phyloP scores from a whole-genome alignment of 2,888 invertebrate species.

The Andrena marginata region DNA sequence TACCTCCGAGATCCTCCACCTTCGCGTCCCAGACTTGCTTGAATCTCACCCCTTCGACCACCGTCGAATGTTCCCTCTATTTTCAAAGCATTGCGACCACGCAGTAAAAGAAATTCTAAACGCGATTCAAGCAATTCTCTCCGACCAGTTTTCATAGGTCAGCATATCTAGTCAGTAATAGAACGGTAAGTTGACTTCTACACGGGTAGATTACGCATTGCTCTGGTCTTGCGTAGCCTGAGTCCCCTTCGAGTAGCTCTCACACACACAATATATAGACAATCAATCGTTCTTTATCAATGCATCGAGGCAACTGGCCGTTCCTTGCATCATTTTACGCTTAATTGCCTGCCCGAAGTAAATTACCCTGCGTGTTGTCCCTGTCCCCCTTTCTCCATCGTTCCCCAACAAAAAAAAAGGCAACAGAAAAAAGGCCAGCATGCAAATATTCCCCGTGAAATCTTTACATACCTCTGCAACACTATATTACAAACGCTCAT shows the following conservation, averaged over 20 bases:
- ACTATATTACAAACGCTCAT: neutral
- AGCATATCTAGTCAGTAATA: conserved; percentile 37
- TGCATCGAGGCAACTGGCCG: conserved; percentile 37
- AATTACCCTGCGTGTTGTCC: conserved; percentile 21
- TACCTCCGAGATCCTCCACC: neutral
- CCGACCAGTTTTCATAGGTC: conserved; percentile 32
- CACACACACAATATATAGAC: conserved; percentile 5
- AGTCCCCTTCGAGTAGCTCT: conserved; percentile 13
- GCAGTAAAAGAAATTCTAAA: neutral
- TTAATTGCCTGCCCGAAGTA: conserved; percentile 49
- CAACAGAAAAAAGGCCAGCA: conserved; percentile 30
- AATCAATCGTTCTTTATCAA: conserved; percentile 33
- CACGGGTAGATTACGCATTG: conserved; percentile 29
- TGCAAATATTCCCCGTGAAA: conserved; percentile 26
- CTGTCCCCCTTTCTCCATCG: conserved; percentile 9
- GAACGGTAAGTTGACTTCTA: conserved; percentile 62
- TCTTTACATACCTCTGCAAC: conserved; percentile 13
- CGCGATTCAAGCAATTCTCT: conserved; percentile 38
- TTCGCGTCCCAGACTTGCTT: conserved; percentile 6
- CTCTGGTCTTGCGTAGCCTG: conserved; percentile 30
- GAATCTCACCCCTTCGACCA: neutral
- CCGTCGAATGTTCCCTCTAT: neutral
- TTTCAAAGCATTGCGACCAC: neutral
- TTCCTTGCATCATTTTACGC: conserved; percentile 36
- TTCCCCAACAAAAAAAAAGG: neutral